Evolutionary conservation across 2,888 invertebrate species (phyloP), one percentile per base, ranked within the genome.

Genomic region (Tetragnatha montana): DNA sequence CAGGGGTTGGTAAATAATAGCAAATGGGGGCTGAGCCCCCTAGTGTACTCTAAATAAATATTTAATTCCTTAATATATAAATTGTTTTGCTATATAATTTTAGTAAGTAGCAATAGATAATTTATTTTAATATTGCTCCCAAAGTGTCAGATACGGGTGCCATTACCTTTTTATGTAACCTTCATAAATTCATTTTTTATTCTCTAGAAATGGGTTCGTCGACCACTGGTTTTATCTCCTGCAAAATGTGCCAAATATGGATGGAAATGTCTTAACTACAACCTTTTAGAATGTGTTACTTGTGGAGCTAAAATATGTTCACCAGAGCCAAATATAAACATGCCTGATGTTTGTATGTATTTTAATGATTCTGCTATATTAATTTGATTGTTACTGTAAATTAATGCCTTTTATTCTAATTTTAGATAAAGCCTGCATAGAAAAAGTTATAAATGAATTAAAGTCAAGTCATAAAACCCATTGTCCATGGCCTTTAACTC

Each of bases 401-500:
- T 69, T 60, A 10, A 8, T 17, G 17, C 8, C n/a, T 50, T 70
- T 49, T 70, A 17, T 79, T 86, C 47, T 21, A 47, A 19, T 60
- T 74, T 7, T 51, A 90, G 90, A 90, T 51, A 83, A 79, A 80
- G 82, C 81, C 10, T 90, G 90, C 14, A 22, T 87, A 47, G 69
- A 79, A 6, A 83, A 82, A 82, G 79, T 79, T 69, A n/a, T 86
- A 19, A 74, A 71, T 12, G 70, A 73, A 74, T 78, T 90, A 14
- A 86, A 90, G 73, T 35, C 73, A 14, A 74, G 49, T 19, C 90
- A 90, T 74, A 82, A 81, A 69, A 75, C 81, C 35, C 69, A 90
- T 60, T 90, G 90, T 68, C 90, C 90, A 35, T 90, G 90, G 90
- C 90, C 90, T 35, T 50, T 90, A 21, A 73, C 90, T 21, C 90